Percentiles rank a stretch among this genome's conserved stretches.
Conservation (phyloP, 2,113 vertebrate genomes). For the Xyliphius kryptos region DNA sequence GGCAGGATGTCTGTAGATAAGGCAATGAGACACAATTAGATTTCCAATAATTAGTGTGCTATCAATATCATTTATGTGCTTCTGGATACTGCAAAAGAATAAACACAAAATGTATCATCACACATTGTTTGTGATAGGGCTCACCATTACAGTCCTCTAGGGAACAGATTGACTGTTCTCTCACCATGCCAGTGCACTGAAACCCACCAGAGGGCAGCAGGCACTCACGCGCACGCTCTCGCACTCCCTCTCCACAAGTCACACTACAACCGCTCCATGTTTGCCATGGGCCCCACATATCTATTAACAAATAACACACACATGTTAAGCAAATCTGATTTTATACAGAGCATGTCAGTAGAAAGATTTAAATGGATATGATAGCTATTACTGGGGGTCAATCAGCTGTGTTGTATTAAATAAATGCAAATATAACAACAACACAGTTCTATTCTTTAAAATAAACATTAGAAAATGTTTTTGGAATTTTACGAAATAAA, state of each 20-base stretch:
- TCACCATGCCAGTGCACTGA: constrained; percentile 70
- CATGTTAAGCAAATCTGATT: neutral
- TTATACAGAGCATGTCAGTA: no score
- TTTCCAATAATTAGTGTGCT: neutral
- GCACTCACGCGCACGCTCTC: constrained; percentile 79
- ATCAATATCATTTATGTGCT: no score
- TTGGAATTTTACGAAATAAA: no score
- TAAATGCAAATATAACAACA: no score
- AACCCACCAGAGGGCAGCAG: constrained; percentile 65
- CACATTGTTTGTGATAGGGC: no score
- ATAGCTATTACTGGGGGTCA: no score
- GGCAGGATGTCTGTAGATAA: constrained; percentile 25
- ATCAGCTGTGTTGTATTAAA: no score
- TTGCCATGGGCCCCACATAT: constrained; percentile 83
- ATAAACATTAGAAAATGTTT: no score
- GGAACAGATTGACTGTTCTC: constrained; percentile 80
- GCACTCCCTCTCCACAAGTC: constrained; percentile 82
- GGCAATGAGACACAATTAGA: neutral
- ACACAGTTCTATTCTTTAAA: no score
- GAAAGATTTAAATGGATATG: no score
- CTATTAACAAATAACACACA: constrained; percentile 50
- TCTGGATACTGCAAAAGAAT: no score
- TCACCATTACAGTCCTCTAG: constrained; percentile 81
- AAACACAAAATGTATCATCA: no score
- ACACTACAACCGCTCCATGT: constrained; percentile 86